Evolutionary conservation across 2,113 vertebrate species (phyloP), one percentile per base, ranked within the genome.

Genomic region (Crotalus tigris): DNA sequence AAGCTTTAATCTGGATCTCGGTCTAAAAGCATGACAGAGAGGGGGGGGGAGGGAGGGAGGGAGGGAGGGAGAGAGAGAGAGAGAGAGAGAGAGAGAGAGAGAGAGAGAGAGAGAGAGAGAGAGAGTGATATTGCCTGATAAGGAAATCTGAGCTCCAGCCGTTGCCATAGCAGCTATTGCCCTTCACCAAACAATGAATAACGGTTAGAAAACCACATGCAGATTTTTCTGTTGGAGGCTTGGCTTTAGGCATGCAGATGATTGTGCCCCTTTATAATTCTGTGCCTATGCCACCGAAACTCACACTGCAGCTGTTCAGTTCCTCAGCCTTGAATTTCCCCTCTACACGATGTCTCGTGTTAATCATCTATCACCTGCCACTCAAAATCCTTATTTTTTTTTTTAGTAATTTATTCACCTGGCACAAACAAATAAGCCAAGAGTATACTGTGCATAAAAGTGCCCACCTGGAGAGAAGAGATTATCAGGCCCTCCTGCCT

Each of bases 121-220:
- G 49, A 49, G 46, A 51, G 49, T 9, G 49, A 51, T 8, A 51
- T 54, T 90, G 90, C 91, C 49, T 93, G 93, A 86, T 39, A 94
- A 51, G 69, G 17, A 55, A 89, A 87, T 59, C 91, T 92, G 39
- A 51, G 86, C 89, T 44, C 91, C 44, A 86, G 51, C 58, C 3
- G 93, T 94, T 94, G 88, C 91, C 91, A 92, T 94, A 85, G 91
- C 58, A 92, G 93, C 88, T 19, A 13, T 19, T 91, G 81, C 91
- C 58, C 91, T 94, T 90, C 75, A 57, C 59, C 91, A 92, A 92
- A 94, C 91, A 94, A 92, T 87, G 88, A 92, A 86, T 44, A 87
- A 59, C 54, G 87, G 90, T 81, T 92, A 58, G 91, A 59, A 86
- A 87, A 90, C 49, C 85, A 87, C 19, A 90, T 90, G 75, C 89